Conservation (phyloP, 2,113 vertebrate genomes). For the Albula glossodonta region DNA sequence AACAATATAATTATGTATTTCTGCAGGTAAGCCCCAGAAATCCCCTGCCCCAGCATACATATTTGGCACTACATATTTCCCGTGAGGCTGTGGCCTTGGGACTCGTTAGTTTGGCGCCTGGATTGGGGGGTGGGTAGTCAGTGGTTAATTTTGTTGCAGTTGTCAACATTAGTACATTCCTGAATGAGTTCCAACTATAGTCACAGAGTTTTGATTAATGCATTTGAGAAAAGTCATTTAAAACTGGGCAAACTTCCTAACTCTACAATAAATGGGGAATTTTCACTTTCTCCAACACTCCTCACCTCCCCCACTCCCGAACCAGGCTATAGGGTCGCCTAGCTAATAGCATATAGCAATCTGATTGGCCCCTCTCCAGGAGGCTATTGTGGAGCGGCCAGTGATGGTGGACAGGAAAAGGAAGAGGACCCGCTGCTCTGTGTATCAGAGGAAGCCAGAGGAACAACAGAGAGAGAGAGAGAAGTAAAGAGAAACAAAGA, state of each 20-base stretch:
- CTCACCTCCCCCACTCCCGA: constrained; percentile 29
- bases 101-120: neutral
- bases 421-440: constrained; percentile 83
- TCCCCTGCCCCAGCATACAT: neutral
- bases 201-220: neutral
- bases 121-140: neutral
- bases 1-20: neutral
- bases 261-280: neutral
- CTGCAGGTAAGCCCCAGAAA: neutral
- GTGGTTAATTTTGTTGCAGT: neutral
- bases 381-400: constrained; percentile 76
- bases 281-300: constrained; percentile 3
- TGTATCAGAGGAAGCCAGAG: constrained; percentile 83
- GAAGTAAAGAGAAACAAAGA: constrained; percentile 26
- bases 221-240: neutral
- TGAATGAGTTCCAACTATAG: neutral
- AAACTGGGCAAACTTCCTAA: neutral
- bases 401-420: constrained; percentile 83
- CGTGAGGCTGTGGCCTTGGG: neutral
- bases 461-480: constrained; percentile 69
- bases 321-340: constrained; percentile 51
- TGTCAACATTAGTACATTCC: neutral
- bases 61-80: neutral
- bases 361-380: constrained; percentile 79
- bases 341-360: constrained; percentile 63